Evolutionary conservation across 2,113 vertebrate genomes (phyloP).

Genomic region (Plestiodon gilberti): DNA sequence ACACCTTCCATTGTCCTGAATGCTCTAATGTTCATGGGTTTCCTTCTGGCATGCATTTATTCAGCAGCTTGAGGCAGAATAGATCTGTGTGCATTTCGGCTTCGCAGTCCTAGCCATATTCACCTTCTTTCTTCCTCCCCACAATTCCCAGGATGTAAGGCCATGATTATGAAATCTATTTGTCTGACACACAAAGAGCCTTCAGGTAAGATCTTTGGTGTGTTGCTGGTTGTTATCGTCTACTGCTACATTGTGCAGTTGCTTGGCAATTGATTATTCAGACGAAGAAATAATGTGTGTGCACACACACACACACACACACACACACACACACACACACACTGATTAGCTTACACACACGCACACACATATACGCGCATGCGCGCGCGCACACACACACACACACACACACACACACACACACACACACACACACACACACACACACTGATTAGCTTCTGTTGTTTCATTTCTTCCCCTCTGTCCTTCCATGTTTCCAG

Average conservation of each 20-base stretch:
- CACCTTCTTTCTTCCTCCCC: neutral
- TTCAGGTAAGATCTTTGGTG: constrained; percentile 6
- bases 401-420: too few species aligned
- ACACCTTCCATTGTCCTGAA: rapidly evolving
- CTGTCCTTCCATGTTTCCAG: constrained; percentile 31
- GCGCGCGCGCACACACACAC: neutral
- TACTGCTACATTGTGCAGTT: constrained; percentile 19
- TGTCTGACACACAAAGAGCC: neutral
- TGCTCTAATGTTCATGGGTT: neutral
- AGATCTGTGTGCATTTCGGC: neutral
- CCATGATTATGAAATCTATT: neutral
- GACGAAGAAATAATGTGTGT: constrained; percentile 1
- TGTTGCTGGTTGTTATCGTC: constrained; percentile 19
- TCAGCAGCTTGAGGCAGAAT: rapidly evolving
- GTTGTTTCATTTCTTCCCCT: constrained; percentile 39
- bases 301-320: neutral
- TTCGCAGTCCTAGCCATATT: neutral
- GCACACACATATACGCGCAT: too few species aligned
- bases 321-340: constrained; percentile 1
- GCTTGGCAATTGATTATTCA: constrained; percentile 54
- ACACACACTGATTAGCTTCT: constrained; percentile 39
- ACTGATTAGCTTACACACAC: constrained; percentile 47
- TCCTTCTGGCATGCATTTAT: neutral
- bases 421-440: neutral
- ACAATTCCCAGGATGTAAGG: neutral